A percentile compares a stretch with the other conserved stretches of the same genome.
These are phyloP conservation scores for Pelagia noctiluca DNA, from an alignment of 30 jellyfish, hydroid and myxozoan species.

Conservation along the genomic window DNA sequence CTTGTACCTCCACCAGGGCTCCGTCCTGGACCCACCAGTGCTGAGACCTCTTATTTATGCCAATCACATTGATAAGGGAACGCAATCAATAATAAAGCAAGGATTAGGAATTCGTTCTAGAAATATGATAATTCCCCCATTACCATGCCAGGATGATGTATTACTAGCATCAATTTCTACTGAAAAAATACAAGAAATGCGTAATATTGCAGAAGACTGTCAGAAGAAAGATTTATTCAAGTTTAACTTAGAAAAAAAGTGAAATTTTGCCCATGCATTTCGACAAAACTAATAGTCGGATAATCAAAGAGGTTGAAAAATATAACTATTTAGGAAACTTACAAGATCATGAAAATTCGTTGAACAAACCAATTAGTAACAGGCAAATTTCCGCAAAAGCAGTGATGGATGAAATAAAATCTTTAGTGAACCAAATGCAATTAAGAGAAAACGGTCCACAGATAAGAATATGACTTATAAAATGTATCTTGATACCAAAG, in stretches of 20 bases:
- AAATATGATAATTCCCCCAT: conserved; percentile 29
- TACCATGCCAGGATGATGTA: conserved; percentile 20
- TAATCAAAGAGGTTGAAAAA: background rate
- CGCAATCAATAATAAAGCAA: conserved; percentile 13
- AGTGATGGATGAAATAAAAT: too few relatives aligned
- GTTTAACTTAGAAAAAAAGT: too few relatives aligned
- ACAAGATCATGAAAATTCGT: conserved; percentile 5
- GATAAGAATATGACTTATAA: too few relatives aligned
- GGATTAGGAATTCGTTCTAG: conserved; percentile 29
- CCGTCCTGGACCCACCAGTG: too few relatives aligned
- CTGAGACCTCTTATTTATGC: conserved; percentile 44
- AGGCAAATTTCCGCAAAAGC: too few relatives aligned
- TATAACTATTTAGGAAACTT: background rate
- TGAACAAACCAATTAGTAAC: background rate
- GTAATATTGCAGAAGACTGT: too few relatives aligned
- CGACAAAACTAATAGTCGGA: background rate
- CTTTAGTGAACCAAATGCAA: too few relatives aligned
- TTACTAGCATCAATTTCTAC: conserved; percentile 17
- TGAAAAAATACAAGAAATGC: conserved; percentile 7
- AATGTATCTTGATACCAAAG: conserved; percentile 20
- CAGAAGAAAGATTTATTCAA: too few relatives aligned
- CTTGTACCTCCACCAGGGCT: too few relatives aligned
- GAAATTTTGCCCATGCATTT: background rate
- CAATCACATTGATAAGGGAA: conserved; percentile 37
- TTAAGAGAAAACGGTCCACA: too few relatives aligned